A percentile compares a stretch with the other conserved stretches of the same genome.
phyloP scores from a whole-genome alignment of 2,888 invertebrate species.

The Sympetrum striolatum region DNA sequence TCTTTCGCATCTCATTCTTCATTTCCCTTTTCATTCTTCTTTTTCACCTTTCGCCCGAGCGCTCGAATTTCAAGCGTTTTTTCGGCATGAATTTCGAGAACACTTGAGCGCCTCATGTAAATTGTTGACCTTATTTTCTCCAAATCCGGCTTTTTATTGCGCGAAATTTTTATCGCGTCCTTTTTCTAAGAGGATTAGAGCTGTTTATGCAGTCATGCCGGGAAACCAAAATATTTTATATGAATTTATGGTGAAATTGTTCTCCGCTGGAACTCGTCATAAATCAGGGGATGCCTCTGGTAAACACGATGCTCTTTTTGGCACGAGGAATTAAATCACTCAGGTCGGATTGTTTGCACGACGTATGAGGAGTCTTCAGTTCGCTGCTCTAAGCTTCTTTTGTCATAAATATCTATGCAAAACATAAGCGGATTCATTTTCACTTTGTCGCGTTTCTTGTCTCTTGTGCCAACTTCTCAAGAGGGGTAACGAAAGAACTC shows the following conservation, averaged over 20 bases:
- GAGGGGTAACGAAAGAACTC: background rate
- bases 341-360: slow-evolving; percentile 5
- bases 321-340: slow-evolving; percentile 29
- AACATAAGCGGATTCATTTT: background rate
- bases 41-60: background rate
- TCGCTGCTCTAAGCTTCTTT: background rate
- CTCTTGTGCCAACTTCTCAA: background rate
- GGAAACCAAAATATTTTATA: too few relatives aligned
- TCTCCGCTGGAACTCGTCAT: background rate
- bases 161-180: too few relatives aligned
- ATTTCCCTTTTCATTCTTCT: background rate
- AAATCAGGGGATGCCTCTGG: background rate
- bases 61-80: background rate
- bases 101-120: background rate
- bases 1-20: background rate
- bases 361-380: background rate
- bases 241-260: background rate
- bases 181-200: background rate
- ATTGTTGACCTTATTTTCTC: background rate
- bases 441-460: background rate
- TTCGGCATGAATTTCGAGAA: background rate
- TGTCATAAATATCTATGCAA: background rate
- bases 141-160: background rate
- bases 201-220: background rate
- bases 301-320: background rate